Base-by-base conservation (phyloP, 1,140 invertebrate genomes). In the Drosophila ficusphila region DNA sequence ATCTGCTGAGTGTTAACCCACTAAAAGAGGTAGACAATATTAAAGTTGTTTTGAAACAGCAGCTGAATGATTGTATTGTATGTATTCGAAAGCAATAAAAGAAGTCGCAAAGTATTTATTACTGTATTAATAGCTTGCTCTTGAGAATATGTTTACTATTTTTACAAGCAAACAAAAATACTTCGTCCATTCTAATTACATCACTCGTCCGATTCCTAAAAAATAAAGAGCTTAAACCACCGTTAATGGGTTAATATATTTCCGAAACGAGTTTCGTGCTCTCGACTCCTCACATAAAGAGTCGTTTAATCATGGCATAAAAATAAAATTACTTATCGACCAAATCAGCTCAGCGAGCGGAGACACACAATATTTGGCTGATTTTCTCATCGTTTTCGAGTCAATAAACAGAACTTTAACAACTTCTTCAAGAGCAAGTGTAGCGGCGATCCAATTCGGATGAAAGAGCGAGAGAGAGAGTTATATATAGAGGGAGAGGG, bases 321-420 rank as follows among this genome's bases (percentile, higher is more conserved):
- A 81, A 82, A 82, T 82, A 83, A 83, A 78, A 76, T 64, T 29
- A 54, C 68, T 81, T 81, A 81, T 81, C 78, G 47, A 62, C 38
- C 56, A 62, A 76, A 78, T 83, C 79, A 71, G 56, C 41, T 62
- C 21, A 27, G 49, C 23, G 27, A 12, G 38, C 27, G 16, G 16
- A 16, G 19, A 31, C 52, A 8, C 12, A 54, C 31, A 46, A 61
- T 53, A 39, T 56, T 67, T 60, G 54, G 58, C 51, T 88, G 68
- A 42, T 68, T 70, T 88, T 82, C 79, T 88, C 82, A 82, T 86
- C 76, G 62, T 76, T 74, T 54, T 58, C 42, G 69, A 74, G 73
- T 64, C 81, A 68, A 85, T 79, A 85, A 72, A 85, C 58, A 58
- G 62, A 79, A 75, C 74, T 67, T 82, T 86, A 85, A 86, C 76